Evolutionary conservation across 2,113 vertebrate genomes (phyloP).

Genomic region (Acrocephalus arundinaceus): DNA sequence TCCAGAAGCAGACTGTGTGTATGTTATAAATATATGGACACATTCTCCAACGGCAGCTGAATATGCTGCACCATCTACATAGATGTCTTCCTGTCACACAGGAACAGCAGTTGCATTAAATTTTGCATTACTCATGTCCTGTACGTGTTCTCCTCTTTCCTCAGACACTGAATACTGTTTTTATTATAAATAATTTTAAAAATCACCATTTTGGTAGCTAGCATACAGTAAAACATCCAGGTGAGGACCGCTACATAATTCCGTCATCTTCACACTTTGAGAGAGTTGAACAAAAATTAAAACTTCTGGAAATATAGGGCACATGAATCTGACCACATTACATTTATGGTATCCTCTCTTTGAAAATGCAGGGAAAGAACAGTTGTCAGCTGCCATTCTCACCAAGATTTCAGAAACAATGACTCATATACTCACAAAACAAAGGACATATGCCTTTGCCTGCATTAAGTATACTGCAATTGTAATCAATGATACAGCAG

Average conservation of each 20-base stretch:
- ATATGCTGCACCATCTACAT: rapidly evolving
- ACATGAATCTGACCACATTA: background rate
- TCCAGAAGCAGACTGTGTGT: background rate
- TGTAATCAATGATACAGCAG: background rate
- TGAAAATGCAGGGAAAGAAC: background rate
- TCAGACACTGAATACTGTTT: background rate
- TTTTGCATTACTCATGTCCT: background rate
- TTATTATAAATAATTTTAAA: background rate
- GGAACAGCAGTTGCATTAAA: background rate
- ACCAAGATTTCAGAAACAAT: background rate
- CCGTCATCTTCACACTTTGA: background rate
- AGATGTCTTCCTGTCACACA: background rate
- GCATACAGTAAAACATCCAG: background rate
- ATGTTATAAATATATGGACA: background rate
- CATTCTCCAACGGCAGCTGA: background rate
- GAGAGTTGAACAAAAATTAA: background rate
- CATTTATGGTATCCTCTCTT: background rate
- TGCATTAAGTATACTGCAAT: background rate
- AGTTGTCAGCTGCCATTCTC: background rate
- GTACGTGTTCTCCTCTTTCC: background rate
- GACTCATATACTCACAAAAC: background rate
- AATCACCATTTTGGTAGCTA: background rate
- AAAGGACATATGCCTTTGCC: background rate
- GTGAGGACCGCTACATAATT: background rate
- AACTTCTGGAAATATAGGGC: background rate